phyloP scores from a whole-genome alignment of 1,140 invertebrate species.

The Drosophila funebris region DNA sequence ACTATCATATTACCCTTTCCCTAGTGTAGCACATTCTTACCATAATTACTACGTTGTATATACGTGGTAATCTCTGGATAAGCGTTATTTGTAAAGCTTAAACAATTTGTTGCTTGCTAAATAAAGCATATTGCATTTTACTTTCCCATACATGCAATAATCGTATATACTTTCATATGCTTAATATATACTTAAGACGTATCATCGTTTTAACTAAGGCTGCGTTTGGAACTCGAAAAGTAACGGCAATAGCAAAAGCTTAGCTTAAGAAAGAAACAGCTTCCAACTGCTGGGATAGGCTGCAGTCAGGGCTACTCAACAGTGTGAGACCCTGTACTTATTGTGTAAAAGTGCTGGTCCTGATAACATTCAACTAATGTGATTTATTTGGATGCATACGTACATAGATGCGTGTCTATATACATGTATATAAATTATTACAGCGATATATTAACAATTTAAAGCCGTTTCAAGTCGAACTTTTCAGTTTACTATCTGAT shows the following conservation, averaged over 20 bases:
- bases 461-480: no score
- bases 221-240: slow-evolving; percentile 13
- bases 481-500: no score
- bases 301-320: no score
- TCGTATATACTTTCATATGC: slow-evolving; percentile 30
- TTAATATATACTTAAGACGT: slow-evolving; percentile 27
- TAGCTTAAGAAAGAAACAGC: slow-evolving; percentile 35
- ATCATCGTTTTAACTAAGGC: slow-evolving; percentile 36
- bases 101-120: slow-evolving; percentile 69
- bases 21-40: neutral
- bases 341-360: no score
- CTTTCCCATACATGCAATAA: slow-evolving; percentile 46
- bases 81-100: slow-evolving; percentile 46
- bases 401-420: no score
- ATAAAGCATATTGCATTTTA: slow-evolving; percentile 63
- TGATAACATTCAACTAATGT: no score
- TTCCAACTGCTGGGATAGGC: slow-evolving; percentile 24
- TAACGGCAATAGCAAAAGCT: slow-evolving; percentile 44
- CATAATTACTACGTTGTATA: no score
- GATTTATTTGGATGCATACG: no score
- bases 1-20: neutral
- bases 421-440: no score
- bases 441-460: no score
- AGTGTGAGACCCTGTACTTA: no score
- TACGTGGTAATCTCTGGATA: no score